phyloP scores from a whole-genome alignment of 2,113 vertebrate genomes.

The Ceuthmochares aereus region DNA sequence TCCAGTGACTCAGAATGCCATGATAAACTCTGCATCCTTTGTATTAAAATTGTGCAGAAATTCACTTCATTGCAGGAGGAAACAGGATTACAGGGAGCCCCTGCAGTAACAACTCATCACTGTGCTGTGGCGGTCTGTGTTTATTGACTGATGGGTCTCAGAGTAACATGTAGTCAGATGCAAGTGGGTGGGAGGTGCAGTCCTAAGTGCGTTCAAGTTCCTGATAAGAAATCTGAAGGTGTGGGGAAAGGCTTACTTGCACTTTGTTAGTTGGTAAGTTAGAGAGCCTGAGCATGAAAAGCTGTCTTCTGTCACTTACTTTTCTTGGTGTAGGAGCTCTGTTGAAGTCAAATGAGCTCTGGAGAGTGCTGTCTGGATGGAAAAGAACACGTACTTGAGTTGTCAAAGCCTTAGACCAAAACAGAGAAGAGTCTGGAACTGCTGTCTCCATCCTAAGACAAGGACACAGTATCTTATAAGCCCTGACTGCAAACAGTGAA shows the following conservation, averaged over 20 bases:
- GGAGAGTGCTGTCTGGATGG: not conserved
- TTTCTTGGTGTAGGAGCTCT: not conserved
- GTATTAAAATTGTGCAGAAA: not conserved
- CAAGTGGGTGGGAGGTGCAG: not conserved
- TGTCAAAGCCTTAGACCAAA: not conserved
- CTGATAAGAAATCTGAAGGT: not conserved
- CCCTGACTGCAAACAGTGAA: not conserved
- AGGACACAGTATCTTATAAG: not conserved
- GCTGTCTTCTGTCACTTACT: not conserved
- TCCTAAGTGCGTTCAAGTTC: not conserved
- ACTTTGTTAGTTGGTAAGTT: not conserved
- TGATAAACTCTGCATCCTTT: not conserved
- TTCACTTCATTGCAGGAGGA: not conserved
- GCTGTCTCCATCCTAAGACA: not conserved
- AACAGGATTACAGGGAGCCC: not conserved
- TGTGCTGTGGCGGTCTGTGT: not conserved
- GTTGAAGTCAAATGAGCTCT: not conserved
- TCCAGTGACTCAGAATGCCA: not conserved
- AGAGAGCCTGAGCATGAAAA: not conserved
- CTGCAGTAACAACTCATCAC: fast-evolving
- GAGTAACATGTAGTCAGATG: not conserved
- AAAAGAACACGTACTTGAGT: not conserved
- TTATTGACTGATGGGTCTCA: not conserved
- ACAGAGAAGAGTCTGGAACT: not conserved
- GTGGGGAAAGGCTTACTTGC: not conserved